Percentiles rank a stretch among this genome's conserved stretches.
These are phyloP conservation scores for Sorex maritimensis DNA, from an alignment of 2,797 vertebrate genomes.

Conservation along the genomic window DNA sequence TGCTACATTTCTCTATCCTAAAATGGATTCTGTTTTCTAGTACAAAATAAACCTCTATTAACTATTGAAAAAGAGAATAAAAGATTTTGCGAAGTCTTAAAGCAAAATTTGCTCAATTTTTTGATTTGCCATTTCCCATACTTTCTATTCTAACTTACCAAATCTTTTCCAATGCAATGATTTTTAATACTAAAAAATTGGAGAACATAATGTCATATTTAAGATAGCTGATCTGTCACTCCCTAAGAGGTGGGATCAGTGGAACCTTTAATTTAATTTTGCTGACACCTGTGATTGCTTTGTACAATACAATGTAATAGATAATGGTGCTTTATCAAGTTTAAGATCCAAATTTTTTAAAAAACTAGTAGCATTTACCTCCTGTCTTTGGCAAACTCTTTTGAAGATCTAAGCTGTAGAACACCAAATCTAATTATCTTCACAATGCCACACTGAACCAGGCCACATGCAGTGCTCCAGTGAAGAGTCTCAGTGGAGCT, in stretches of 20 bases:
- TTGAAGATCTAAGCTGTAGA: background rate
- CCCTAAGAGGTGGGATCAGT: background rate
- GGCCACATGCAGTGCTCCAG: fast-evolving
- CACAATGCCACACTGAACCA: no score
- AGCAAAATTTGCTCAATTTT: background rate
- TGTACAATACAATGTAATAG: background rate
- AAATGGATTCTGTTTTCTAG: no score
- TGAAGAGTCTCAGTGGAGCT: background rate
- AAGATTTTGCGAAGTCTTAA: no score
- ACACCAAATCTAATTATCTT: background rate
- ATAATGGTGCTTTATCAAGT: background rate
- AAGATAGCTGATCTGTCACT: background rate
- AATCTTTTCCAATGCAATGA: background rate
- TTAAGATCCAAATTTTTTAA: background rate
- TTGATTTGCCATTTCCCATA: background rate
- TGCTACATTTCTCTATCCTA: no score
- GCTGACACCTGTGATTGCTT: background rate
- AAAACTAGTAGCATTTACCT: background rate
- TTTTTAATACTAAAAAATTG: background rate
- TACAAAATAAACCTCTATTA: no score
- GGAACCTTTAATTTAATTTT: background rate
- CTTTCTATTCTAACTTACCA: background rate
- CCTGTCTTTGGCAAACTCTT: background rate
- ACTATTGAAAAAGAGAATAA: no score
- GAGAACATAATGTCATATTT: background rate